Conservation (phyloP, 1,140 invertebrate genomes). For the Drosophila sucinea region DNA sequence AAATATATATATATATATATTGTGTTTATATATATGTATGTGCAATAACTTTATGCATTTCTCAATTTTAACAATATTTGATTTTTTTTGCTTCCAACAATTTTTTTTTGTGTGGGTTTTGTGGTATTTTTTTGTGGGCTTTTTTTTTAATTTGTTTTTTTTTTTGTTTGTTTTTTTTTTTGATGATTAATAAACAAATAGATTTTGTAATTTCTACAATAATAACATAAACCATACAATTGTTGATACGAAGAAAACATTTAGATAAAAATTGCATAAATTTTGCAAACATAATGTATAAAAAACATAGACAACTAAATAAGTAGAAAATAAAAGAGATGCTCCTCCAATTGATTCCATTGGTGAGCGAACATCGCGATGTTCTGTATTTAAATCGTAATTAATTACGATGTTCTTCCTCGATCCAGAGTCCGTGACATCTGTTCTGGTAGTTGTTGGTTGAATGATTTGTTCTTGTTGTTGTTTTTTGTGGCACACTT, state of each 20-base stretch:
- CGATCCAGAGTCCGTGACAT: neutral
- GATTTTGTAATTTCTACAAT: conserved; percentile 48
- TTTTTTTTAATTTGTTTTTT: conserved; percentile 28
- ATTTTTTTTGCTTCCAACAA: conserved; percentile 9
- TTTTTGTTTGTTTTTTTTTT: conserved; percentile 53
- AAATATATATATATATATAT: conserved; percentile 59
- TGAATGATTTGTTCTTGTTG: neutral
- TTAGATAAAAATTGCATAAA: conserved; percentile 44
- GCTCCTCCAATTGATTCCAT: neutral
- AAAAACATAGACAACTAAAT: conserved; percentile 14
- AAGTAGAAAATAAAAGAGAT: conserved; percentile 43
- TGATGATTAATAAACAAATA: conserved; percentile 40
- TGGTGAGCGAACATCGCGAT: conserved; percentile 4
- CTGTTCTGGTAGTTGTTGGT: neutral
- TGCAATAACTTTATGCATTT: conserved; percentile 44
- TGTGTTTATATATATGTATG: conserved; percentile 19
- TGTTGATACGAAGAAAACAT: conserved; percentile 46
- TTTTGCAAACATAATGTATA: conserved; percentile 66
- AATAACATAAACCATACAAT: conserved; percentile 53
- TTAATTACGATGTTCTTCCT: neutral
- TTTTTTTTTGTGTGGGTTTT: neutral
- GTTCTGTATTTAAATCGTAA: conserved; percentile 27
- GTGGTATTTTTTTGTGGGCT: neutral
- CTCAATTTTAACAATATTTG: conserved; percentile 35
- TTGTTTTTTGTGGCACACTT: conserved; percentile 1